These are phyloP conservation scores for Acanthococcus lagerstroemiae DNA, from an alignment of 2,888 invertebrate species.

Conservation along the genomic window DNA sequence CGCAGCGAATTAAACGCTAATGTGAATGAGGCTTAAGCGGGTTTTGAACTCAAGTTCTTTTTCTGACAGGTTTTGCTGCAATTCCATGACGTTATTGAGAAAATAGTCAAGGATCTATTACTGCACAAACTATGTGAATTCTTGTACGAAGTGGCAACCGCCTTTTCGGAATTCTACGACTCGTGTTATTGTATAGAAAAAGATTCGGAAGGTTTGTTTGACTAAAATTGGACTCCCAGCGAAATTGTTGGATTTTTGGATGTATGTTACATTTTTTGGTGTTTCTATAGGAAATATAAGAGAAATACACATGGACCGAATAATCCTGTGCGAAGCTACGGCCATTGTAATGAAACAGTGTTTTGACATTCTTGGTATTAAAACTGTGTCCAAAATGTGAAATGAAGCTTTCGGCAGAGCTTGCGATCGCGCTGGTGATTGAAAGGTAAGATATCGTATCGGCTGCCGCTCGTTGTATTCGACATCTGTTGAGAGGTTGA, in stretches of 20 bases:
- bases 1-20: no score
- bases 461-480: no score
- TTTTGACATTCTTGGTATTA: constrained; percentile 82
- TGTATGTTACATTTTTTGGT: neutral
- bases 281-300: constrained; percentile 56
- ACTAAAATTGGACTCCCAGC: neutral
- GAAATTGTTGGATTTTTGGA: neutral
- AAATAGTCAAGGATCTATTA: constrained; percentile 69
- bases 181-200: constrained; percentile 95
- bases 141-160: constrained; percentile 84
- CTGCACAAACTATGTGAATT: constrained; percentile 88
- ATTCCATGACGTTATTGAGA: constrained; percentile 77
- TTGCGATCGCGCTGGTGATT: no score
- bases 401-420: no score
- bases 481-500: no score
- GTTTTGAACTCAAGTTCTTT: no score
- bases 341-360: constrained; percentile 76
- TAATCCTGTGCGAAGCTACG: constrained; percentile 86
- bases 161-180: constrained; percentile 95
- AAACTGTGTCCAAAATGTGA: constrained; percentile 85
- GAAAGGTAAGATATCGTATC: no score
- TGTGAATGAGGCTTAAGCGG: no score
- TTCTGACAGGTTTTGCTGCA: constrained; percentile 52
- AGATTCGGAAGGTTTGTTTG: constrained; percentile 46
- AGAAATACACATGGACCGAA: constrained; percentile 72